Evolutionary conservation across 2,113 vertebrate genomes (phyloP).

Genomic region (Proteles cristata): DNA sequence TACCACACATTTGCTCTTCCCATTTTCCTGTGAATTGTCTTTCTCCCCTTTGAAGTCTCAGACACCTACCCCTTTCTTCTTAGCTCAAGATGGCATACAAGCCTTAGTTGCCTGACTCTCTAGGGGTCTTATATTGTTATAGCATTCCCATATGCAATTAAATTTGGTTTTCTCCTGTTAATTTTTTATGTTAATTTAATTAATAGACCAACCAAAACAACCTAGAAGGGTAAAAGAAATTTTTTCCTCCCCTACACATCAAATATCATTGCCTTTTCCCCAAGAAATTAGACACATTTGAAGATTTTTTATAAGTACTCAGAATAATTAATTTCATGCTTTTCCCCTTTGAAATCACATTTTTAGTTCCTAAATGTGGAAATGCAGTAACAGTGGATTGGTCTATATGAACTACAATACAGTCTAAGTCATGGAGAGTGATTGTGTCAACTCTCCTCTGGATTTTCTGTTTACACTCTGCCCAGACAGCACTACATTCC

Average conservation of each 20-base stretch:
- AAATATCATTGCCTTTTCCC: not conserved
- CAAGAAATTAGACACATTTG: not conserved
- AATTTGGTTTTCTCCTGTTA: not conserved
- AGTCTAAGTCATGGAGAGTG: not conserved
- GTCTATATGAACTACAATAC: not conserved
- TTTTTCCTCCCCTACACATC: not conserved
- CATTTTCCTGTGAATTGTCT: not conserved
- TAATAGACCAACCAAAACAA: not conserved
- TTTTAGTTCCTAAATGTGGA: not conserved
- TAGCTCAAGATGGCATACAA: not conserved
- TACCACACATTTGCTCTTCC: not conserved
- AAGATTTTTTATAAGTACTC: not conserved
- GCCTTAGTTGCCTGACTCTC: not conserved
- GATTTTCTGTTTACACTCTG: not conserved
- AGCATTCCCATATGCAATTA: not conserved
- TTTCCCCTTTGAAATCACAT: not conserved
- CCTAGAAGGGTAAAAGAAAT: not conserved
- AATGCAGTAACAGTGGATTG: not conserved
- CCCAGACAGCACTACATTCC: conserved; percentile 62
- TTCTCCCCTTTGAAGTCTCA: not conserved
- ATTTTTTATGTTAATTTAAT: not conserved
- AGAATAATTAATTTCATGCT: not conserved
- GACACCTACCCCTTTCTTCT: not conserved
- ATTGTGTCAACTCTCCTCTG: not conserved
- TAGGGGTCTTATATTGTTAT: not conserved